phyloP scores from a whole-genome alignment of 2,113 vertebrate species.

The Barbus barbus region DNA sequence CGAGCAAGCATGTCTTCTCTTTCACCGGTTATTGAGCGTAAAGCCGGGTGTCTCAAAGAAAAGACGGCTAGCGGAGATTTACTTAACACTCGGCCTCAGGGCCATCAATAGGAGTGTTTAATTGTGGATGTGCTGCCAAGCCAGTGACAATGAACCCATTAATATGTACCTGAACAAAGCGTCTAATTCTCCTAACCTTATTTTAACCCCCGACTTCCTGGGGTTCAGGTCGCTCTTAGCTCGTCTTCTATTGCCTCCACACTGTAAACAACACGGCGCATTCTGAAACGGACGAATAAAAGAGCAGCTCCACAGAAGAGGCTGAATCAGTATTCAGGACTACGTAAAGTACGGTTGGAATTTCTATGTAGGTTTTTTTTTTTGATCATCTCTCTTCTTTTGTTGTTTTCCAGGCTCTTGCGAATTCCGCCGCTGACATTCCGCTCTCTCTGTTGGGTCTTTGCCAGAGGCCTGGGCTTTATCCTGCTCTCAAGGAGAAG shows the following conservation, averaged over 20 bases:
- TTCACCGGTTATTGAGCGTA: constrained; percentile 41
- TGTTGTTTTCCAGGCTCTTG: constrained; percentile 56
- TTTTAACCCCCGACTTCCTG: constrained; percentile 60
- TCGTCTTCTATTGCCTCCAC: constrained; percentile 60
- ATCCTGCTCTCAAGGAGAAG: constrained; percentile 76
- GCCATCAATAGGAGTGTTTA: constrained; percentile 68
- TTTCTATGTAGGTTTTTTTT: constrained; percentile 37
- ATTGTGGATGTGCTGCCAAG: constrained; percentile 70
- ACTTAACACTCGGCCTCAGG: constrained; percentile 68
- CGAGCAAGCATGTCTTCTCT: constrained; percentile 40
- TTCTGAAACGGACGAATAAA: constrained; percentile 59
- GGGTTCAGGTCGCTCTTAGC: constrained; percentile 54
- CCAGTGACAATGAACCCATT: constrained; percentile 69
- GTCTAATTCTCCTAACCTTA: constrained; percentile 76
- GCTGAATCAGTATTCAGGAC: constrained; percentile 42
- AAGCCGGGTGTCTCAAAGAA: constrained; percentile 16
- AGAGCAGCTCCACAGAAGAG: constrained; percentile 57
- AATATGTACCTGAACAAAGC: constrained; percentile 68
- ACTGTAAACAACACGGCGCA: constrained; percentile 65
- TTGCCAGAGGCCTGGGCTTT: constrained; percentile 67
- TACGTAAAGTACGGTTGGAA: constrained; percentile 43
- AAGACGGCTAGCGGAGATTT: constrained; percentile 46
- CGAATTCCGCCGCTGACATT: constrained; percentile 63
- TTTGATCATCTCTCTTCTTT: constrained; percentile 39
- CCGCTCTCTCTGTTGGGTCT: constrained; percentile 63